phyloP scores from a whole-genome alignment of 2,113 vertebrate genomes.

The Crocuta crocuta region DNA sequence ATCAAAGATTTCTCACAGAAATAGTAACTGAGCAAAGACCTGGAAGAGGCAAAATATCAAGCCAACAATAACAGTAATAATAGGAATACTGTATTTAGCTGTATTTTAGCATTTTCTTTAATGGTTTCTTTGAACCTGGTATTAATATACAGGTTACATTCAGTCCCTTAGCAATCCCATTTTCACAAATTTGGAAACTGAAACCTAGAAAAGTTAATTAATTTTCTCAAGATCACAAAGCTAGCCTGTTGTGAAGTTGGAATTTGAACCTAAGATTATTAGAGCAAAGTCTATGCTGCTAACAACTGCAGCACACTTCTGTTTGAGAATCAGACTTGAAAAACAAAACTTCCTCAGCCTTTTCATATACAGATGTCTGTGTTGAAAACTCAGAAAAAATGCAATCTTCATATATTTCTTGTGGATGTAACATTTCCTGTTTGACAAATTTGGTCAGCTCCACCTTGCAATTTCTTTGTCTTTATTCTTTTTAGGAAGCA shows the following conservation, averaged over 20 bases:
- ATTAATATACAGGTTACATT: background rate
- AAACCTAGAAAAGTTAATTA: background rate
- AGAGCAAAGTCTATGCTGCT: background rate
- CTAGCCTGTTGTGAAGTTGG: background rate
- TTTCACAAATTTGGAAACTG: background rate
- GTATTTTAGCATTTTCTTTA: background rate
- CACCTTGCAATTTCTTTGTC: conserved; percentile 6
- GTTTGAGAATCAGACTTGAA: background rate
- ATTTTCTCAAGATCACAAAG: background rate
- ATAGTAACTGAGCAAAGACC: background rate
- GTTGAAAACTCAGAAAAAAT: background rate
- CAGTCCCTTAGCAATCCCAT: background rate
- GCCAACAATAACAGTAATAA: background rate
- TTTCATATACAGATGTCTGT: background rate
- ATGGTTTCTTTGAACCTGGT: background rate
- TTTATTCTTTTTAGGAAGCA: background rate
- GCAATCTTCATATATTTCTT: background rate
- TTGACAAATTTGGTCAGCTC: background rate
- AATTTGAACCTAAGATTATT: background rate
- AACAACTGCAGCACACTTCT: background rate
- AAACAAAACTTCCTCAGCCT: background rate
- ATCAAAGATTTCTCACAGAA: background rate
- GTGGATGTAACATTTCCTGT: background rate
- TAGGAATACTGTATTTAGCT: background rate
- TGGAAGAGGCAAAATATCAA: background rate